Conservation (phyloP, 2,113 vertebrate genomes). For the Notiomystis cincta region DNA sequence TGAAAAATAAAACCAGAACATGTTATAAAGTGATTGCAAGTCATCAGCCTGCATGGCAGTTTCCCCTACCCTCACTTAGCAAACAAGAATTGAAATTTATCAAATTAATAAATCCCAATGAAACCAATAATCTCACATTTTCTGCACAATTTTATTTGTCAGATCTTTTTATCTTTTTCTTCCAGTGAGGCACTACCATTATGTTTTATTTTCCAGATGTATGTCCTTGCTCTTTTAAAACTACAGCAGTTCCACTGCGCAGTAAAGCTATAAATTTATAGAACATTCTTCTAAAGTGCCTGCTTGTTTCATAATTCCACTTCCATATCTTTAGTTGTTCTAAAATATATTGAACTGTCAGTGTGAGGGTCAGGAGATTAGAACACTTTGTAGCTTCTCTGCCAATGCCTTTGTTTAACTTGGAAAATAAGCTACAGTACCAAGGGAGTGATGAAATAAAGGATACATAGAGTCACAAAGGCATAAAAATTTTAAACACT, state of each 20-base stretch:
- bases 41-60: not conserved
- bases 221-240: conserved; percentile 71
- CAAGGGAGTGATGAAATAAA: conserved; percentile 66
- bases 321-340: conserved; percentile 70
- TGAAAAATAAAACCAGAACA: conserved; percentile 40
- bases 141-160: conserved; percentile 60
- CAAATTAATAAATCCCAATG: conserved; percentile 76
- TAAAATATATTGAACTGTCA: conserved; percentile 73
- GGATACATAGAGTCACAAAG: conserved; percentile 23
- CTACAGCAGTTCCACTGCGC: not conserved
- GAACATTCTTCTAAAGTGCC: conserved; percentile 60
- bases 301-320: conserved; percentile 67
- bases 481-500: conserved; percentile 54
- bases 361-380: conserved; percentile 61
- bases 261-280: conserved; percentile 66
- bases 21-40: conserved; percentile 26
- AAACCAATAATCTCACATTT: conserved; percentile 73
- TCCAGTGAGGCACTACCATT: conserved; percentile 33
- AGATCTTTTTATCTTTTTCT: conserved; percentile 64
- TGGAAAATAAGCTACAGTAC: conserved; percentile 55
- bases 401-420: conserved; percentile 66
- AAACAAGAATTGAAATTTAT: conserved; percentile 62
- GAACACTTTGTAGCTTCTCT: conserved; percentile 60
- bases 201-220: conserved; percentile 70
- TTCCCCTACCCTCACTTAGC: not conserved